Evolutionary conservation across 2,113 vertebrate species (phyloP).

Genomic region (Mastomys coucha): DNA sequence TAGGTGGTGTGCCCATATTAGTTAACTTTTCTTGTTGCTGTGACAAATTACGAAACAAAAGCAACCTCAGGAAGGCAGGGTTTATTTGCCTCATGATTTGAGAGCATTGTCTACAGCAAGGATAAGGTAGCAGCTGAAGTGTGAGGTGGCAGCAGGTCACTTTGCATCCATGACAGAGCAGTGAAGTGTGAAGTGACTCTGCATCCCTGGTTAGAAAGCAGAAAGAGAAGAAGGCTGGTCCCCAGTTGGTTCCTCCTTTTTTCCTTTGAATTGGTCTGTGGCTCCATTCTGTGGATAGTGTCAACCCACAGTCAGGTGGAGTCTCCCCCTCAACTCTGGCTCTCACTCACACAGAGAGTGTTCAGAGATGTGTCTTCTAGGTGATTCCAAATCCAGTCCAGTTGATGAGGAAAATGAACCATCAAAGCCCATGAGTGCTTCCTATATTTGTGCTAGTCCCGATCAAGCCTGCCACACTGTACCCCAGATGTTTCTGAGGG

Average conservation of each 20-base stretch:
- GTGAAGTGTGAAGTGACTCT: too few relatives aligned
- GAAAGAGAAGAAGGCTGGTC: background rate
- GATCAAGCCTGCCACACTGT: background rate
- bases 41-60: background rate
- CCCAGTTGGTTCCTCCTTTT: too few relatives aligned
- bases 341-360: background rate
- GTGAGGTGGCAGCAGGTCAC: background rate
- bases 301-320: background rate
- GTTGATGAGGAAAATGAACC: background rate
- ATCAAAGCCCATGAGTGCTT: background rate
- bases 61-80: background rate
- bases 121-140: background rate
- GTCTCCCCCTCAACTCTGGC: too few relatives aligned
- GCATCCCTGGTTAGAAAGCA: background rate
- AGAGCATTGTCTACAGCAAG: background rate
- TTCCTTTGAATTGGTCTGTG: background rate
- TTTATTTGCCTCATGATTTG: background rate
- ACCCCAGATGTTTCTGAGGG: background rate
- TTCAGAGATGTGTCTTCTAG: background rate
- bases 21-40: background rate
- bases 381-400: background rate
- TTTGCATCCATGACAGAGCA: background rate
- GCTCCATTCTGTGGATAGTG: background rate
- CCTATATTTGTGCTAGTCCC: background rate
- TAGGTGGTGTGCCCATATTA: too few relatives aligned